phyloP scores from a whole-genome alignment of 2,113 vertebrate species.

The Lagenorhynchus albirostris region DNA sequence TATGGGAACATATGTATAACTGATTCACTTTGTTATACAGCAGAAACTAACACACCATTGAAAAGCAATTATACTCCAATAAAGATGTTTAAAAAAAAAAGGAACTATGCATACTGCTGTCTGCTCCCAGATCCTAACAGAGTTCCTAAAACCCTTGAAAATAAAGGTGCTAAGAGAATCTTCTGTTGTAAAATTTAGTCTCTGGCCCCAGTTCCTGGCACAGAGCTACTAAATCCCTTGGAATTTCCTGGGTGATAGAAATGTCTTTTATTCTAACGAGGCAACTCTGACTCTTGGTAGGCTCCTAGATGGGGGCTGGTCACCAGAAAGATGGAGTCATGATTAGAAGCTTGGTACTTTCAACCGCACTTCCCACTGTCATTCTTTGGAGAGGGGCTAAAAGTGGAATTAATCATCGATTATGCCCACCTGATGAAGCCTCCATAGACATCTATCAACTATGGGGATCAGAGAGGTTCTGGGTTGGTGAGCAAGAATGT shows the following conservation, averaged over 20 bases:
- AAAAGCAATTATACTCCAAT: too few relatives aligned
- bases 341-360: neutral
- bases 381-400: neutral
- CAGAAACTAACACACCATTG: too few relatives aligned
- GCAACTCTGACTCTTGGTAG: neutral
- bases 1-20: too few relatives aligned
- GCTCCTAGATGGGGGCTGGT: neutral
- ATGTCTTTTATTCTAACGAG: neutral
- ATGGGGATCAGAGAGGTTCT: neutral
- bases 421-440: neutral
- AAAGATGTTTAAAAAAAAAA: too few relatives aligned
- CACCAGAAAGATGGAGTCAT: neutral
- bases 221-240: neutral
- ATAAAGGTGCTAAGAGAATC: neutral
- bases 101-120: neutral
- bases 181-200: neutral
- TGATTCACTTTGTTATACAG: too few relatives aligned
- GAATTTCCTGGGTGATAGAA: neutral
- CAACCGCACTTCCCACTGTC: neutral
- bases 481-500: neutral
- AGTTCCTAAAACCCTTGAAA: neutral
- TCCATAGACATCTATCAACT: neutral
- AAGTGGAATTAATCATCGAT: neutral
- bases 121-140: neutral
- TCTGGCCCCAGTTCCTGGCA: neutral